phyloP scores from a whole-genome alignment of 92 coral and sea anemone species.

The Epizoanthus illoricatus region DNA sequence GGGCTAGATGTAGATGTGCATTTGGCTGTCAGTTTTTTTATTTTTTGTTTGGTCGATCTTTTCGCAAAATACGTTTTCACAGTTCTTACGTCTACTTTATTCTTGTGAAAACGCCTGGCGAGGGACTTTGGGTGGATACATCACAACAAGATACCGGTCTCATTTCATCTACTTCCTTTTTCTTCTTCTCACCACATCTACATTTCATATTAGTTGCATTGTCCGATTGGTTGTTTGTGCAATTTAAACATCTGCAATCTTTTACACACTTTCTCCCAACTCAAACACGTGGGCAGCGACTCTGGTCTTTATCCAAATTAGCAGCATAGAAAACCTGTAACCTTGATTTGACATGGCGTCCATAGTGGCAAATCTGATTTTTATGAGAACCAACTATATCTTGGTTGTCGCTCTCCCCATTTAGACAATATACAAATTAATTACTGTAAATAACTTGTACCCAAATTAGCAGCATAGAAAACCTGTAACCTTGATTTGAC shows the following conservation, averaged over 20 bases:
- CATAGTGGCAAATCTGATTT: slow-evolving; percentile 7
- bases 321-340: slow-evolving; percentile 9
- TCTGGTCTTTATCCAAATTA: neutral
- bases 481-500: too few species aligned
- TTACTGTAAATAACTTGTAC: too few species aligned
- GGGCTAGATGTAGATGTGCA: slow-evolving; percentile 38
- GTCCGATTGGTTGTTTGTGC: slow-evolving; percentile 11
- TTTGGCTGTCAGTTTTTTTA: slow-evolving; percentile 25
- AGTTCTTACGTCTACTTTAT: slow-evolving; percentile 25
- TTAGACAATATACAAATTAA: neutral
- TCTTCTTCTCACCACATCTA: slow-evolving; percentile 32
- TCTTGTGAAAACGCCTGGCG: slow-evolving; percentile 26
- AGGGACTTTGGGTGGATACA: slow-evolving; percentile 6
- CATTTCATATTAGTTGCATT: slow-evolving; percentile 6
- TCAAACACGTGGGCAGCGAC: slow-evolving; percentile 42
- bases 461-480: too few species aligned
- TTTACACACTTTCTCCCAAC: slow-evolving; percentile 21
- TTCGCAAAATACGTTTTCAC: slow-evolving; percentile 35
- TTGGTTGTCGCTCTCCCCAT: neutral
- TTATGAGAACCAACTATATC: neutral
- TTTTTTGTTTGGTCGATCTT: neutral
- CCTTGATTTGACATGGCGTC: slow-evolving; percentile 20
- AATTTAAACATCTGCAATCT: slow-evolving; percentile 45
- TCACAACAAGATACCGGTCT: slow-evolving; percentile 16
- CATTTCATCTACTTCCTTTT: neutral